phyloP scores from a whole-genome alignment of 2,888 invertebrate genomes.

The Drosophila lutescens region DNA sequence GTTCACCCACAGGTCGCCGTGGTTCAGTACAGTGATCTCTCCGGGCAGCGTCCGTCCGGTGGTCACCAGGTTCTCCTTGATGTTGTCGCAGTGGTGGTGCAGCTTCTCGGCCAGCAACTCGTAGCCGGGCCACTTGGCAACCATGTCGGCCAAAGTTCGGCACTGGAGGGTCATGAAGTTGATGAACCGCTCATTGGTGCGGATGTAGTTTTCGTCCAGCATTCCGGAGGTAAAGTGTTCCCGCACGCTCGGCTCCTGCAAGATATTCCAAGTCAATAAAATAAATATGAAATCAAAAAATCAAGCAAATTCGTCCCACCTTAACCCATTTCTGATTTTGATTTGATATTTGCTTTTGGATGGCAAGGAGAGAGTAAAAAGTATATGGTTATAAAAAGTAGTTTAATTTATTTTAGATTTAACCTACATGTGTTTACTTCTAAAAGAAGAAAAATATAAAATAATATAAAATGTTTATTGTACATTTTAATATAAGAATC shows the following conservation, averaged over 20 bases:
- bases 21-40: conserved; percentile 85
- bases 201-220: conserved; percentile 81
- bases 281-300: conserved; percentile 1
- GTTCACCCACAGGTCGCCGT: conserved; percentile 86
- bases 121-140: conserved; percentile 84
- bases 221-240: conserved; percentile 80
- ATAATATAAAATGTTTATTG: too few relatives aligned
- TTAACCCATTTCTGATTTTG: conserved; percentile 16
- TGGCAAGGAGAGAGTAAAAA: neutral
- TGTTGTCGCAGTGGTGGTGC: conserved; percentile 77
- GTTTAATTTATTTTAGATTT: neutral
- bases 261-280: conserved; percentile 5
- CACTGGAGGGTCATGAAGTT: conserved; percentile 78
- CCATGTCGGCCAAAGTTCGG: conserved; percentile 82
- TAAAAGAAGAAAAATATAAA: too few relatives aligned
- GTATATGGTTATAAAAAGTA: neutral
- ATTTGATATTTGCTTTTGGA: conserved; percentile 14
- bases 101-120: conserved; percentile 84
- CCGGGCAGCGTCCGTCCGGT: conserved; percentile 74
- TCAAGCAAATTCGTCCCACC: neutral
- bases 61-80: conserved; percentile 79
- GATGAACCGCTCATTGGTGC: conserved; percentile 80
- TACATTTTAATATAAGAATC: too few relatives aligned
- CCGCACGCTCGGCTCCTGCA: conserved; percentile 75
- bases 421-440: too few relatives aligned